These are phyloP conservation scores for Phylloscopus trochiloides DNA, from an alignment of 2,113 vertebrate species.

Conservation along the genomic window DNA sequence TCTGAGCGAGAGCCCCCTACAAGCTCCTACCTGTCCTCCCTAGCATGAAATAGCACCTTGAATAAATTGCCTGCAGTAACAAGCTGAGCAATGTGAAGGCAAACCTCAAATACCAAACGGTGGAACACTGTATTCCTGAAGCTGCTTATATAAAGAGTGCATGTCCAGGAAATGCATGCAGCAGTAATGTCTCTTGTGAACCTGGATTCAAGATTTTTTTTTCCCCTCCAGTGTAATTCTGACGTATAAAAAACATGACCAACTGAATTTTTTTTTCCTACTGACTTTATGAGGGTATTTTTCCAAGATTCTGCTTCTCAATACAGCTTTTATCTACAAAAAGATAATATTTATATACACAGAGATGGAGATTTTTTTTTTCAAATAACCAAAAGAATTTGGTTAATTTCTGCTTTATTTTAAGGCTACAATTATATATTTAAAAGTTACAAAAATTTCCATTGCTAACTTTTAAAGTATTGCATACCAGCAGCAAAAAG, in stretches of 20 bases:
- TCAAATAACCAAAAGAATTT: not conserved
- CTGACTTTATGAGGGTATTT: not conserved
- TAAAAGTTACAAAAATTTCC: not conserved
- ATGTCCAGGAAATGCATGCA: not conserved
- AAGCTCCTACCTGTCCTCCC: constrained; percentile 38
- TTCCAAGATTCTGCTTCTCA: not conserved
- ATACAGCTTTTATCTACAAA: not conserved
- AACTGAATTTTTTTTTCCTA: not conserved
- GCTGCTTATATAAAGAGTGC: not conserved
- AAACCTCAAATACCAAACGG: not conserved
- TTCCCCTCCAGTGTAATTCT: not conserved
- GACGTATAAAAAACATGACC: not conserved
- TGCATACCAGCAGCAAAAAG: not conserved
- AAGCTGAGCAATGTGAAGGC: constrained; percentile 24
- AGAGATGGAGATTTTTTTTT: not conserved
- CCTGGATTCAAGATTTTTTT: not conserved
- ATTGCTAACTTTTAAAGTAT: not conserved
- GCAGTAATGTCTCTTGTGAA: not conserved
- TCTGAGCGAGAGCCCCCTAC: constrained; percentile 21
- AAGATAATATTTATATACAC: too few species aligned
- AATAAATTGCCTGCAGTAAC: constrained; percentile 18
- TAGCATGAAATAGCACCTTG: not conserved
- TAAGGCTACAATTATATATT: not conserved
- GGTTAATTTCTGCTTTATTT: not conserved
- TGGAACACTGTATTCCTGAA: not conserved